Base-by-base conservation (phyloP, 1,140 invertebrate genomes). In the Drosophila parabipectinata region DNA sequence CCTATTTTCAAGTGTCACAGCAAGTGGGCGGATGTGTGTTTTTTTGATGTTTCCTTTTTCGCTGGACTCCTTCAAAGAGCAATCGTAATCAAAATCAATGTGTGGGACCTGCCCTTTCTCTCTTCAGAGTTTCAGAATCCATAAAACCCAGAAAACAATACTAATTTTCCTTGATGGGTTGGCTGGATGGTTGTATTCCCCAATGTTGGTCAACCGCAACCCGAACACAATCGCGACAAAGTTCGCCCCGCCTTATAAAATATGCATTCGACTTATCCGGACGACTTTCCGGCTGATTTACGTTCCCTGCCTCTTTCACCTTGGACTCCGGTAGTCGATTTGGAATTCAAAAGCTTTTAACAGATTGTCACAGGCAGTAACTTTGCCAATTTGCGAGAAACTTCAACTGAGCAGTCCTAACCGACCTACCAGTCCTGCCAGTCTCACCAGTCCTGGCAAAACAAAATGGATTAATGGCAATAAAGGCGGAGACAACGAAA, bases 361-460 rank as follows among this genome's bases (percentile, higher is more conserved):
- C 61, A 76, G 72, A 62, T 76, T 81, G 58, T 76, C 64, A 50
- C 76, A 47, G 63, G 51, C 48, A 63, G 47, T 69, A 84, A 83
- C 79, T 84, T 87, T 81, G 68, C 56, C 77, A 74, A 81, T 81
- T 81, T 77, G 61, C 74, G 53, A 44, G 41, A 71, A 74, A 77
- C 48, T 79, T 68, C 41, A 60, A 56, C 66, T 37, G 48, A 58
- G 24, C 14, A 54, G 26, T 28, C 26, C 26, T 28, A 7, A 5
- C 6, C 7, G 26, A 1, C 26, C 26, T 28, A 28, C 26, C 14
- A 54, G 26, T 28, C 26, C 26, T 28, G 26, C 26, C 6, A 28
- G 26, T 1, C 26, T 1, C 1, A 28, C 26, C 14, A 54, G 26
- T 10, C 44, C 44, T 18, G 44, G 45, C 48, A 59, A 73, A 79